Percentiles rank a stretch among this genome's conserved stretches.
Evolutionary conservation across 2,113 vertebrate genomes (phyloP).

Genomic region (Marmota monax): DNA sequence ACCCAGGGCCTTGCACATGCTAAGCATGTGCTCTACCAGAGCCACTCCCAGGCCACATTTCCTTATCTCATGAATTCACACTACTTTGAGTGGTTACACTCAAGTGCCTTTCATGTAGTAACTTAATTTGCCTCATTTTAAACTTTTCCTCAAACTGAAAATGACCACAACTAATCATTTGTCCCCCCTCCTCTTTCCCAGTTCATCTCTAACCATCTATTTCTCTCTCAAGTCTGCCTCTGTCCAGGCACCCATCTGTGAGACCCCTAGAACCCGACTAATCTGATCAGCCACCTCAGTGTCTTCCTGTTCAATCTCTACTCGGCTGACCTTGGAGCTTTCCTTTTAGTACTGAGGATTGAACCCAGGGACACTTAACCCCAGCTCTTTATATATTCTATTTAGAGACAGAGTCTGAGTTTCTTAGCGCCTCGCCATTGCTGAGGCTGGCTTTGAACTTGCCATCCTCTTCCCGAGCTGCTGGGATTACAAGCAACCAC

Average conservation of each 20-base stretch:
- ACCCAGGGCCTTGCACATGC: neutral
- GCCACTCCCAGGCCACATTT: neutral
- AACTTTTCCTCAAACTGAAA: neutral
- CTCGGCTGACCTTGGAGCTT: too few relatives aligned
- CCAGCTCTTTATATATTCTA: too few relatives aligned
- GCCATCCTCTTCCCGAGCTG: too few relatives aligned
- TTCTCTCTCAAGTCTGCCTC: neutral
- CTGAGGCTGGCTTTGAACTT: too few relatives aligned
- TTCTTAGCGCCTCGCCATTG: too few relatives aligned
- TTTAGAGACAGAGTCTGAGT: too few relatives aligned
- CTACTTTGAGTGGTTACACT: too few relatives aligned
- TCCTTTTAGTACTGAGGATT: too few relatives aligned
- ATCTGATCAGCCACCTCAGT: too few relatives aligned
- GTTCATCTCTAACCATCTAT: neutral
- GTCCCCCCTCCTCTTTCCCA: neutral
- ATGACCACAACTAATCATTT: neutral
- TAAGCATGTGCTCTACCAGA: neutral
- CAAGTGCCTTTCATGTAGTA: neutral
- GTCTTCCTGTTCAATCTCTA: neutral
- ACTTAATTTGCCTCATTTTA: neutral
- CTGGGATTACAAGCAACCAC: too few relatives aligned
- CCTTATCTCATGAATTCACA: too few relatives aligned
- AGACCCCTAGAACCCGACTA: neutral
- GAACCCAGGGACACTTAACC: too few relatives aligned
- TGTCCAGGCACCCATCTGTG: neutral